These are phyloP conservation scores for Equus przewalskii DNA, from an alignment of 2,113 vertebrate genomes.

Conservation along the genomic window DNA sequence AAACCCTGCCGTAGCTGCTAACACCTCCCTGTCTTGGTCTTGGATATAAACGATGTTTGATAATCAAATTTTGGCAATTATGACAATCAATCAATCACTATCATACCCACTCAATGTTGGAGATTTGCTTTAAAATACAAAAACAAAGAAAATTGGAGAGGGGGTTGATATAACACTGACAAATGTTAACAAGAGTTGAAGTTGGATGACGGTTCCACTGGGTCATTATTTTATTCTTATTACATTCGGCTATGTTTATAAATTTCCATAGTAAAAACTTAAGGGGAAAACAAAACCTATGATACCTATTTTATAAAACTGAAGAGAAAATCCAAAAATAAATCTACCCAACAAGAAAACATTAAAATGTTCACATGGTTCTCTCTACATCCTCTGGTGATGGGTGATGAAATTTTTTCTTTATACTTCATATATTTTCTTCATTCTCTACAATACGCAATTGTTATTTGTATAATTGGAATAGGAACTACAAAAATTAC, in stretches of 20 bases:
- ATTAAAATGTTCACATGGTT: not conserved
- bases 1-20: not conserved
- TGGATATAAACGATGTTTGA: not conserved
- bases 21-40: not conserved
- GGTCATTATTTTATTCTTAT: not conserved
- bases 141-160: not conserved
- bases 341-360: not conserved
- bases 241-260: not conserved
- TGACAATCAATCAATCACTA: not conserved
- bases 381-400: not conserved
- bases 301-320: not conserved
- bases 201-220: not conserved
- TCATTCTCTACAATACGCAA: not conserved
- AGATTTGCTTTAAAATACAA: not conserved
- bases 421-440: not conserved
- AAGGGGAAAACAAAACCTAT: not conserved
- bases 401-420: not conserved
- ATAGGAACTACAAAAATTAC: not conserved
- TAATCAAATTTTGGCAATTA: not conserved
- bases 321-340: not conserved
- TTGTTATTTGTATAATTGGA: constrained; percentile 2
- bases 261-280: not conserved
- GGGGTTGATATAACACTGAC: not conserved
- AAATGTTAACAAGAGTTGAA: not conserved
- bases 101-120: not conserved